A percentile compares a stretch with the other conserved stretches of the same genome.
Conservation (phyloP, 2,113 vertebrate genomes). For the Progne subis region DNA sequence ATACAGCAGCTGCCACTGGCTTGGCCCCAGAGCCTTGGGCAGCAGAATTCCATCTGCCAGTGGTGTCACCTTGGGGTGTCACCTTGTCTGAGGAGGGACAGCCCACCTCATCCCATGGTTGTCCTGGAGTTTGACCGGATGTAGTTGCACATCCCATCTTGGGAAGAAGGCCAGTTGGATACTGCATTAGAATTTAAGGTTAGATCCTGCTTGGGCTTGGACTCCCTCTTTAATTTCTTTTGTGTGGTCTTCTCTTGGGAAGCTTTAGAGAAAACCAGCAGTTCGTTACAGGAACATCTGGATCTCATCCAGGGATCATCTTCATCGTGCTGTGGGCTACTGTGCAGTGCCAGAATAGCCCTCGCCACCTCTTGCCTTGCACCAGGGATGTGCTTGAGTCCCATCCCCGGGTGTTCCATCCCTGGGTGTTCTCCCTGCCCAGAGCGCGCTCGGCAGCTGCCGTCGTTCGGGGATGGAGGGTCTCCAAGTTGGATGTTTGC, state of each 20-base stretch:
- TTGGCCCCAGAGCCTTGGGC: background rate
- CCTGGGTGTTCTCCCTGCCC: background rate
- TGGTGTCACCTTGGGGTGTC: background rate
- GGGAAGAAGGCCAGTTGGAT: background rate
- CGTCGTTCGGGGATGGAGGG: rapidly evolving
- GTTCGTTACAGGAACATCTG: background rate
- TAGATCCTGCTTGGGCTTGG: background rate
- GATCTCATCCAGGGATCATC: background rate
- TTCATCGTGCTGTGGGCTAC: background rate
- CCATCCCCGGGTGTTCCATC: rapidly evolving
- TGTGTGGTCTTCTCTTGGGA: background rate
- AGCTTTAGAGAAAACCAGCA: background rate
- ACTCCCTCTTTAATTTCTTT: background rate
- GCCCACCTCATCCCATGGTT: rapidly evolving
- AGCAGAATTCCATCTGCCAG: background rate
- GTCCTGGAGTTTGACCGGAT: background rate
- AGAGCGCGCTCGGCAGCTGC: rapidly evolving
- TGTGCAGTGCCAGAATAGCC: rapidly evolving
- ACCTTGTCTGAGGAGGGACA: background rate
- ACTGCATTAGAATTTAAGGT: background rate
- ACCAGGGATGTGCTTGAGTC: background rate
- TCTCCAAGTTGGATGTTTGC: background rate
- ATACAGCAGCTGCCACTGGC: background rate
- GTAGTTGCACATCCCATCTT: background rate
- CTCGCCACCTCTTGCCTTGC: background rate